Conservation (phyloP, 2,113 vertebrate species). For the Calidris pygmaea region DNA sequence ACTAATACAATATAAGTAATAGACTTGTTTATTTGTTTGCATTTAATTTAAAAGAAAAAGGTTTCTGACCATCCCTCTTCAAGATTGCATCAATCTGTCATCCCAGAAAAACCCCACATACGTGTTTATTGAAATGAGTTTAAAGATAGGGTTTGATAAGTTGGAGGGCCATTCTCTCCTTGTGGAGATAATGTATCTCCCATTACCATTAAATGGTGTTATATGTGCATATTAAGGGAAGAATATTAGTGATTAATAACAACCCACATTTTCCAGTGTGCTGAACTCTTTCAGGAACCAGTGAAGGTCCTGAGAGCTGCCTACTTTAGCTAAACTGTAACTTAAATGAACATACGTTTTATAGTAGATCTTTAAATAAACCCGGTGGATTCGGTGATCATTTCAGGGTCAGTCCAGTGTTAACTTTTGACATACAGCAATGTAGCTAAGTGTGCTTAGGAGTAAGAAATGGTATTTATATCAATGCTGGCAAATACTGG, state of each 20-base stretch:
- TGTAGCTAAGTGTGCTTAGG: constrained; percentile 36
- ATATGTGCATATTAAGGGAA: constrained; percentile 28
- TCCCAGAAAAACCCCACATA: not conserved
- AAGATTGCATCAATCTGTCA: not conserved
- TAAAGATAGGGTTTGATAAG: not conserved
- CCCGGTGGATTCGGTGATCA: not conserved
- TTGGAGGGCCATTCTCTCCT: not conserved
- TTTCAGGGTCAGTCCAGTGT: constrained; percentile 15
- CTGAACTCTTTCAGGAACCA: constrained; percentile 13
- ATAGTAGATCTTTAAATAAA: not conserved
- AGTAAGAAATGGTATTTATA: constrained; percentile 36
- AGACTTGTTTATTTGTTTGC: constrained; percentile 29
- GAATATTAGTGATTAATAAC: constrained; percentile 34
- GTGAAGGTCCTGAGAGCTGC: not conserved
- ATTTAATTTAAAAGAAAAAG: constrained; percentile 45
- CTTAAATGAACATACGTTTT: not conserved
- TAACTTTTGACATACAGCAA: constrained; percentile 40
- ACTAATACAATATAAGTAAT: constrained; percentile 5
- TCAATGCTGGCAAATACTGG: constrained; percentile 45
- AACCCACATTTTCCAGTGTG: not conserved
- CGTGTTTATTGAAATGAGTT: not conserved
- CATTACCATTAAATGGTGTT: constrained; percentile 49
- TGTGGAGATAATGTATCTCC: constrained; percentile 27
- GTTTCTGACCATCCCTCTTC: not conserved
- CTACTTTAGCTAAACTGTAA: not conserved